Evolutionary conservation across 1,140 invertebrate genomes (phyloP).

Genomic region (Cataglyphis hispanica): DNA sequence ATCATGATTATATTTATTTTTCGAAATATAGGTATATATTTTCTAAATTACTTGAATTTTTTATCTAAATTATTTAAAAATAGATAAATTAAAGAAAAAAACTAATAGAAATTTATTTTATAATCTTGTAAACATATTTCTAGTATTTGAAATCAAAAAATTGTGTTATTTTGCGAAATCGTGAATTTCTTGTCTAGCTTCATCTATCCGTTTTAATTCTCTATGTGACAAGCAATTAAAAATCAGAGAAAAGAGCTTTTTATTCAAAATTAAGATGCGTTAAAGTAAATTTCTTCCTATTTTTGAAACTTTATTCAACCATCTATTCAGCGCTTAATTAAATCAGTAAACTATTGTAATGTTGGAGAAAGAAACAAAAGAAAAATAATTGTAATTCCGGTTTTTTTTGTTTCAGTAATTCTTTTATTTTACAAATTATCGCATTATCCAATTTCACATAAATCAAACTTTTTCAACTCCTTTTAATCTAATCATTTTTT

Average conservation of each 20-base stretch:
- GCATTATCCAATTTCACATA: not conserved
- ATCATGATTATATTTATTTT: conserved; percentile 30
- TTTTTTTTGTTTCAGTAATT: not conserved
- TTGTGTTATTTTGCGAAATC: not conserved
- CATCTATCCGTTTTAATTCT: not conserved
- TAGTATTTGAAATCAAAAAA: not conserved
- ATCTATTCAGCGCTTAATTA: not conserved
- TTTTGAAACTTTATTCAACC: not conserved
- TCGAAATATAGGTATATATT: not conserved
- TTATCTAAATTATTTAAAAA: not conserved
- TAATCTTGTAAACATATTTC: not conserved
- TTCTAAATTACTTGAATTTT: not conserved
- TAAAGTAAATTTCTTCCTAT: not conserved
- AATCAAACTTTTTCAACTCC: not conserved
- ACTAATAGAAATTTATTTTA: not conserved
- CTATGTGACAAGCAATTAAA: not conserved
- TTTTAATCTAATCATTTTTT: conserved; percentile 8
- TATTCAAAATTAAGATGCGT: not conserved
- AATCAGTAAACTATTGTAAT: not conserved
- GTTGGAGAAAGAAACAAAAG: not conserved
- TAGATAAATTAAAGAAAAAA: not conserved
- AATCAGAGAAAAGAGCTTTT: not conserved
- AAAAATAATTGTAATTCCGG: not conserved
- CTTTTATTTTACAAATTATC: not conserved
- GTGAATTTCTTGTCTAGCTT: not conserved